These are phyloP conservation scores for Anthonomus grandis DNA, from an alignment of 1,140 invertebrate genomes.

Conservation along the genomic window DNA sequence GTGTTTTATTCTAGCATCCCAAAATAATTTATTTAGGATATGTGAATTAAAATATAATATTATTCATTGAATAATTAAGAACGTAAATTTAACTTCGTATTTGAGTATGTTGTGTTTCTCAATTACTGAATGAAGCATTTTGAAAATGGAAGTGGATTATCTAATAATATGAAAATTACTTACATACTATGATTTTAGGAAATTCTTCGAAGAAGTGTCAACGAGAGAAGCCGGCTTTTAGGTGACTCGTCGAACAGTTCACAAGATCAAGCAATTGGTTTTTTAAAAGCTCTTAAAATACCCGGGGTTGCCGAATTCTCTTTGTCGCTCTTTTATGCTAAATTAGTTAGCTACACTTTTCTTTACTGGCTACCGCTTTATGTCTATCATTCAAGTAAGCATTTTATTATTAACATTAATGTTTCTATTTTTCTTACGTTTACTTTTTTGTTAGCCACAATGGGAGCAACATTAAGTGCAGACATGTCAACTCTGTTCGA, in stretches of 20 bases:
- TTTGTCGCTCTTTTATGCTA: conserved; percentile 93
- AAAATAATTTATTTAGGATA: too few relatives aligned
- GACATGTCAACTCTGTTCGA: conserved; percentile 89
- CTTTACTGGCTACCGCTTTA: conserved; percentile 94
- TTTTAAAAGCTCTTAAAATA: conserved; percentile 73
- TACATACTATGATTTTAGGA: conserved; percentile 47
- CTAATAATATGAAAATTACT: too few relatives aligned
- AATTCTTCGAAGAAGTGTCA: conserved; percentile 48
- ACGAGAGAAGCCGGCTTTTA: conserved; percentile 51
- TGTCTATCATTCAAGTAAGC: conserved; percentile 80
- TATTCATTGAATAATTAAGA: too few relatives aligned
- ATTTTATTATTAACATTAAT: not conserved
- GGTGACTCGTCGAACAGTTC: conserved; percentile 7
- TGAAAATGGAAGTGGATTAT: too few relatives aligned
- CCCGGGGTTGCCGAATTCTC: conserved; percentile 96
- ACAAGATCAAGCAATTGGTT: conserved; percentile 67
- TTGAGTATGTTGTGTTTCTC: too few relatives aligned
- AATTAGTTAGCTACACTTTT: conserved; percentile 96
- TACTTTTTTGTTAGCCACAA: conserved; percentile 60
- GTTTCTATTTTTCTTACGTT: not conserved
- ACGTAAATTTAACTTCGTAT: too few relatives aligned
- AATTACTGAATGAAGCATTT: too few relatives aligned
- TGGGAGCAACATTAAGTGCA: conserved; percentile 69
- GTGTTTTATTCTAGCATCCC: too few relatives aligned
- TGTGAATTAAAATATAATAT: too few relatives aligned